Evolutionary conservation across 92 coral and sea anemone species (phyloP).

Genomic region (Porites divaricata): DNA sequence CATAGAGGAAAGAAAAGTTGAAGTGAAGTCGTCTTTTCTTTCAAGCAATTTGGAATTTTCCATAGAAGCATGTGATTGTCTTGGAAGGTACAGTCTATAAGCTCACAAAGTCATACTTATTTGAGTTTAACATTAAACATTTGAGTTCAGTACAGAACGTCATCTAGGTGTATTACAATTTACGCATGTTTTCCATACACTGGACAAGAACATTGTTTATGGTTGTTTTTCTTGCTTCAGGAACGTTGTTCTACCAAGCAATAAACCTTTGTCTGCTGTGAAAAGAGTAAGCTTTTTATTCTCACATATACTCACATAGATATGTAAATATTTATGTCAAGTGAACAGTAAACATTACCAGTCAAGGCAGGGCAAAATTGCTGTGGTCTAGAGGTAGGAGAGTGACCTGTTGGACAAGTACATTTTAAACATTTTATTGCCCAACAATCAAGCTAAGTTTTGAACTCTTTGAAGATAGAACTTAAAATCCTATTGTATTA

Average conservation of each 20-base stretch:
- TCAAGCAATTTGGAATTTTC: constrained; percentile 64
- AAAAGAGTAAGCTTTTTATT: constrained; percentile 32
- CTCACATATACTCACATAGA: not conserved
- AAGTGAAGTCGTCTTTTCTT: constrained; percentile 48
- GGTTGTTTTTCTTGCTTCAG: not conserved
- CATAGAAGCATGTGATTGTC: constrained; percentile 63
- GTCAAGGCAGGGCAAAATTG: not conserved
- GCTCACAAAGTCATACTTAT: not conserved
- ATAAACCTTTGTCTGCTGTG: constrained; percentile 14
- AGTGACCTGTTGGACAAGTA: too few species aligned
- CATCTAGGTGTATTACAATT: too few species aligned
- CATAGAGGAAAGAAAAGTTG: constrained; percentile 45
- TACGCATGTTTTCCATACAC: not conserved
- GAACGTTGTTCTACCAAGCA: constrained; percentile 7
- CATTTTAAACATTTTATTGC: too few species aligned
- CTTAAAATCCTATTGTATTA: too few species aligned
- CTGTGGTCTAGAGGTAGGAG: too few species aligned
- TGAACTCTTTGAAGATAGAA: too few species aligned
- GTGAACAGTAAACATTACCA: not conserved
- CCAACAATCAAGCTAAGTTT: too few species aligned
- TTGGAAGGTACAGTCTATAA: constrained; percentile 66
- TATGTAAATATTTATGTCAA: not conserved
- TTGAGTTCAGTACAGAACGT: too few species aligned
- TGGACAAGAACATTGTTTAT: not conserved
- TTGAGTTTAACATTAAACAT: too few species aligned